Base-by-base conservation (phyloP, 1,140 invertebrate genomes). In the Chionoecetes opilio region DNA sequence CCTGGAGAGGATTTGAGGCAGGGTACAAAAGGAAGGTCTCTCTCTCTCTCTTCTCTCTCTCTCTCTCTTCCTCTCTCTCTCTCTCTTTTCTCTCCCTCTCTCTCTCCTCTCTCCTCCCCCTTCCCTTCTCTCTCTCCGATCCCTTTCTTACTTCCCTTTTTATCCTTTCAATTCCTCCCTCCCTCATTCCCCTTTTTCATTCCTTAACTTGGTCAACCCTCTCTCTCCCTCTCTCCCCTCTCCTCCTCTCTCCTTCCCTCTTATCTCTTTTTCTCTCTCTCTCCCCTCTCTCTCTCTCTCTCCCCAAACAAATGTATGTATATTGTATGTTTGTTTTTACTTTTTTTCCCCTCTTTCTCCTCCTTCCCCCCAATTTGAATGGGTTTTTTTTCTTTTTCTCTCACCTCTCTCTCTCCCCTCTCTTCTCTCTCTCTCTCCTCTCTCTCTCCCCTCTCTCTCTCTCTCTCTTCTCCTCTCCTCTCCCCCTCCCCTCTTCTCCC, bases 31-130 rank as follows among this genome's bases (percentile, higher is more conserved):
- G 38, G 21, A 1, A 53, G 46, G 46, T 86, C 84, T 86, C 84
- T 86, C 84, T 86, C 84, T 86, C 84, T 86, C 84, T 53, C 46
- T 53, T 53, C 46, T 53, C 46, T 53, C 46, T 53, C 46, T 53
- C n/a, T n/a, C 63, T 75, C 63, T n/a, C n/a, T 75, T 21, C 35
- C 32, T 87, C 32, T 35, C 86, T 87, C 86, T 9, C 32, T 87
- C 86, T 35, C 32, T 75, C 2, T 75, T 26, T n/a, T 11, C 6
- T 46, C 14, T 5, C 14, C 41, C 5, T 46, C 41, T 14, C 14
- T 46, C 14, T 46, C 41, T 14, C 14, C 41, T 14, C 14, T 14
- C 41, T 46, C 41, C 41, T 46, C 41, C 41, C 14, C 41, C 41
- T n/a, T 46, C 14, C 14, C 41, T 14, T 46, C 41, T 14, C 14